Evolutionary conservation across 2,888 invertebrate species (phyloP), one percentile per base, ranked within the genome.

Genomic region (Melipona beecheii): DNA sequence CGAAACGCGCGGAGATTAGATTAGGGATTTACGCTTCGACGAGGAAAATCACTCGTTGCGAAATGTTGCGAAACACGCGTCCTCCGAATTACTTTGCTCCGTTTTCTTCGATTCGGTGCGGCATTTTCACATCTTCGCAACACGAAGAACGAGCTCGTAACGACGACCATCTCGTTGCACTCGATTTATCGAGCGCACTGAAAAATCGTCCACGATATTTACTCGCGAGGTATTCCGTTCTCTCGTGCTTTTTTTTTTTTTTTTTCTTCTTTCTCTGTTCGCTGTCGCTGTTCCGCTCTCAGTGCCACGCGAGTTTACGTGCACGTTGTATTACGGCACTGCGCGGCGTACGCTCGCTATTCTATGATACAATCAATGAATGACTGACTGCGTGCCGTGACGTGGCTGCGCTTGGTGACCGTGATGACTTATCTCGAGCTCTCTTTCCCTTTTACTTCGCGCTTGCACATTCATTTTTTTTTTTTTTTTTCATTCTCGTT

Each of bases 311-410:
- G 83, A 90, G 81, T 80, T 87, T 86, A 90, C 87, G 90, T 90
- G 87, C 77, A 78, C 83, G 71, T 56, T 52, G 84, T 85, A 80
- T 83, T 81, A 84, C 86, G 88, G 81, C 81, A 88, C 89, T 81
- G 89, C 75, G 81, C 83, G 68, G 75, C 87, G 89, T 88, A 87
- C 86, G 81, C 83, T 88, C 87, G 62, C 84, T 84, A 82, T 85
- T 87, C 85, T 86, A 87, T 84, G 90, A 90, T 90, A 90, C 90
- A 87, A 90, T 90, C 90, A 90, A 90, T 90, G 90, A 90, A 90
- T 90, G 90, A 90, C 90, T 87, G 90, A 89, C 88, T 90, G 88
- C 86, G 85, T 88, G 87, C 83, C 85, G 87, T 87, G 86, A 84
- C 87, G 86, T 78, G 80, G 87, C 83, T 78, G 86, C 69, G 86